Percentiles rank a stretch among this genome's conserved stretches.
Evolutionary conservation across 2,113 vertebrate genomes (phyloP).

Genomic region (Alligator mississippiensis): DNA sequence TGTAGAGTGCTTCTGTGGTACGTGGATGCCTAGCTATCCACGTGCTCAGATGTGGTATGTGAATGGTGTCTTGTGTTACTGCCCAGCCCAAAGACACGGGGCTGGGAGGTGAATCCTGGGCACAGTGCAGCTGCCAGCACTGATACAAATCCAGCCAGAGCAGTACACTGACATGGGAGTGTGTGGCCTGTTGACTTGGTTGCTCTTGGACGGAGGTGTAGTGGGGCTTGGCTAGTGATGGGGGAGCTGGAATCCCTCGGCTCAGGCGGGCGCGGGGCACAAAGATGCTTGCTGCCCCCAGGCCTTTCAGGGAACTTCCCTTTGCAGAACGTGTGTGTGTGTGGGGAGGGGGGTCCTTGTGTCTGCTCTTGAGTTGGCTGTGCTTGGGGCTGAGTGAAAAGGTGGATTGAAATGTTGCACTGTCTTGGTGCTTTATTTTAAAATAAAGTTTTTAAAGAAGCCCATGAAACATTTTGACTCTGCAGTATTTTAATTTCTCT

Average conservation of each 20-base stretch:
- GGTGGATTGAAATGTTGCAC: rapidly evolving
- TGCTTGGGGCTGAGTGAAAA: rapidly evolving
- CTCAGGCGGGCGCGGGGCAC: no score
- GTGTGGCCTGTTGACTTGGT: neutral
- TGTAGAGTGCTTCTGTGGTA: no score
- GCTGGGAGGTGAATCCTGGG: neutral
- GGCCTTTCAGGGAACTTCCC: no score
- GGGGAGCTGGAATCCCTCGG: neutral
- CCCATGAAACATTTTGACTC: neutral
- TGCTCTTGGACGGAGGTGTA: neutral
- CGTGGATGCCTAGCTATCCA: no score
- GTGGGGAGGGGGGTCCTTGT: neutral
- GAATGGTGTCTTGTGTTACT: no score
- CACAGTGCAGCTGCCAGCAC: neutral
- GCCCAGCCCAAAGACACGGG: no score
- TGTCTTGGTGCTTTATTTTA: rapidly evolving
- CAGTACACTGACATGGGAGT: neutral
- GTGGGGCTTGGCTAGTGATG: neutral
- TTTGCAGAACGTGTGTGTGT: no score
- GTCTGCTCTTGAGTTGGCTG: neutral
- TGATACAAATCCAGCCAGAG: neutral
- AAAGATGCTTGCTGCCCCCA: no score
- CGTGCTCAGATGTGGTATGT: no score
- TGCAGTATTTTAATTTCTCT: neutral
- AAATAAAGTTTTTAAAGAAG: neutral